Base-by-base conservation (phyloP, 23 tunicate genomes). In the Styela clava region DNA sequence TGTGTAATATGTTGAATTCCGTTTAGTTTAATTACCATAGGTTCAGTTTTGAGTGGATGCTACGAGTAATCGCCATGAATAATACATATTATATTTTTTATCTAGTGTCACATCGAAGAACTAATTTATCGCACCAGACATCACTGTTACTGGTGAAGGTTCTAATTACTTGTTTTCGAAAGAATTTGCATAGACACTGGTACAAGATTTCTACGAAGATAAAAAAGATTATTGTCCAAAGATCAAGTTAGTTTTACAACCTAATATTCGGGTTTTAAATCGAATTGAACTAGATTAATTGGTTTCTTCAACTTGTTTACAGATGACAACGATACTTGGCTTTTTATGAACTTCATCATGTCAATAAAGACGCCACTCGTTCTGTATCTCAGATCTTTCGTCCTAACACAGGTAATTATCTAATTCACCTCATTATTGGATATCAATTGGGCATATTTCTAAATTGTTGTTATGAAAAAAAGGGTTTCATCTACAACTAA, bases 351-450 rank as follows among this genome's bases (percentile, higher is more conserved):
- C 16, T 92, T 86, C 44, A 37, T 87, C 33, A 73, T 92, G 86
- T 64, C 65, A 29, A 76, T 83, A 73, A 86, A 87, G 32, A 92
- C 97, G 20, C 97, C 97, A 2, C 61, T 92, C 74, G 28, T 87
- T 34, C 56, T 83, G 19, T 70, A 74, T 35, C 81, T 92, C 18
- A 87, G 74, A 78, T 76, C 97, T 7, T 92, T 83, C 35, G 87
- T 87, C 24, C 73, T 64, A 16, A 69, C 69, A 20, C 82, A 91
- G 91, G 97, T 91, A 71, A 72, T 16, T n/a, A 69, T 0, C 20
- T 56, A 56, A 18, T 18, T 56, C 63, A 20, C 63, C 63, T 56
- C 18, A 56, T 56, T 18, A 56, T 56, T 56, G 63, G 20, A 56
- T n/a, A n/a, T n/a, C n/a, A n/a, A n/a, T n/a, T n/a, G n/a, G n/a